These are phyloP conservation scores for Beris chalybata DNA, from an alignment of 2,888 invertebrate genomes.

Conservation along the genomic window DNA sequence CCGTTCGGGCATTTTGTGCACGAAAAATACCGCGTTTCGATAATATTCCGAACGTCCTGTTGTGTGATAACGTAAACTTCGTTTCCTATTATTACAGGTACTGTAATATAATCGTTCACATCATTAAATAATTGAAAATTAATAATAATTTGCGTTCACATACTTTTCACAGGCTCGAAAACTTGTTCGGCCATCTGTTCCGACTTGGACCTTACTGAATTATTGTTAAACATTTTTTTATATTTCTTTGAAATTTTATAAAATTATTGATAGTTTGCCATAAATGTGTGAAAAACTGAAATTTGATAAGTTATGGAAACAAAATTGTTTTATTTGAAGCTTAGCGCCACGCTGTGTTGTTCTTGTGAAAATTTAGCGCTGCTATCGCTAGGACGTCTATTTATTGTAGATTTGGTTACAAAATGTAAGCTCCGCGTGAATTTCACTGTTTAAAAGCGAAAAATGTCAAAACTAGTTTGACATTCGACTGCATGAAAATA, in stretches of 20 bases:
- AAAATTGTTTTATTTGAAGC: too few relatives aligned
- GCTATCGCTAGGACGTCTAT: neutral
- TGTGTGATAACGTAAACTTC: slow-evolving; percentile 47
- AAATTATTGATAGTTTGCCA: slow-evolving; percentile 10
- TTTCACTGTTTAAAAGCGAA: neutral
- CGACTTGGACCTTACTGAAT: slow-evolving; percentile 4
- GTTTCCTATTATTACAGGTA: slow-evolving; percentile 47
- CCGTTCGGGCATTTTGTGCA: slow-evolving; percentile 41
- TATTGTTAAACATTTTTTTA: slow-evolving; percentile 26
- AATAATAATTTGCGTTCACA: neutral
- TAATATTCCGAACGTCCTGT: slow-evolving; percentile 49
- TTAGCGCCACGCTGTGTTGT: too few relatives aligned
- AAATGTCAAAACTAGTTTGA: neutral
- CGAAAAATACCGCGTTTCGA: slow-evolving; percentile 46
- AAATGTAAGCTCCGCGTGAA: neutral
- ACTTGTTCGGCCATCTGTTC: slow-evolving; percentile 18
- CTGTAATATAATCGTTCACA: slow-evolving; percentile 39
- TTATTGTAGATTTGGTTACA: too few relatives aligned
- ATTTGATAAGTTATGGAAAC: neutral
- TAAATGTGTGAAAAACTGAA: neutral
- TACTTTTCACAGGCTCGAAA: slow-evolving; percentile 12
- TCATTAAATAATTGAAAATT: neutral
- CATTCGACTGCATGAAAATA: neutral
- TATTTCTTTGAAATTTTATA: slow-evolving; percentile 12
- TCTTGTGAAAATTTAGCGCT: too few relatives aligned